phyloP scores from a whole-genome alignment of 2,797 vertebrate genomes.

The Malacoctenus gilli region DNA sequence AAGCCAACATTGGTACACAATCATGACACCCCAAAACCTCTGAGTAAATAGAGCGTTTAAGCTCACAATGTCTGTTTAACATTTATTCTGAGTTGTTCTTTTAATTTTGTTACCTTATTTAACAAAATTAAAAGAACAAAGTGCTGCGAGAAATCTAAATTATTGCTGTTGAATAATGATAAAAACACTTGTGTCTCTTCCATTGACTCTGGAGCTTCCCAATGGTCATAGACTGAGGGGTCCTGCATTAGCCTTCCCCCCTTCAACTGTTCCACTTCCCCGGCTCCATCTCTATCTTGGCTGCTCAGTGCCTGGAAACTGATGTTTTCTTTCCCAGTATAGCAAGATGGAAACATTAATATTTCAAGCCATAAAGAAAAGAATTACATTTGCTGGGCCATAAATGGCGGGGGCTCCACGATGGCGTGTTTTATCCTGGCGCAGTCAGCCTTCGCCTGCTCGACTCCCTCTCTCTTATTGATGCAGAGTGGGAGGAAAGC shows the following conservation, averaged over 20 bases:
- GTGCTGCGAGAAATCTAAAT: no score
- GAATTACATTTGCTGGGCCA: conserved; percentile 62
- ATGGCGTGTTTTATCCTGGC: conserved; percentile 58
- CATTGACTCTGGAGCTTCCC: background rate
- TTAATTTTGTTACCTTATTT: no score
- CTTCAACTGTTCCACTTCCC: conserved; percentile 36
- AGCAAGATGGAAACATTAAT: conserved; percentile 70
- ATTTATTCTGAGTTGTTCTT: no score
- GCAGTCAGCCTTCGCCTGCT: conserved; percentile 52
- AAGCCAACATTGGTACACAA: no score
- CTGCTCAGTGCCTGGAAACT: conserved; percentile 44
- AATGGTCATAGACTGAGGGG: conserved; percentile 28
- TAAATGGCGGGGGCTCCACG: conserved; percentile 55
- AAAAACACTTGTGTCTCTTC: no score
- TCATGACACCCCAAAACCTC: no score
- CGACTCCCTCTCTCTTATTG: conserved; percentile 57
- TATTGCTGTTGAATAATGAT: background rate
- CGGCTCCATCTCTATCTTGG: conserved; percentile 20
- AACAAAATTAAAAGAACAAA: no score
- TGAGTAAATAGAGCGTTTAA: no score
- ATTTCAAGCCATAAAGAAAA: conserved; percentile 68
- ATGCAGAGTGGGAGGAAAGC: conserved; percentile 53
- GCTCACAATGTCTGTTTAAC: no score
- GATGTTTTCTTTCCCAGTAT: conserved; percentile 59
- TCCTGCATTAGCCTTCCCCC: no score